Base-by-base conservation (phyloP, 1,140 invertebrate genomes). In the Phenacoccus solenopsis region DNA sequence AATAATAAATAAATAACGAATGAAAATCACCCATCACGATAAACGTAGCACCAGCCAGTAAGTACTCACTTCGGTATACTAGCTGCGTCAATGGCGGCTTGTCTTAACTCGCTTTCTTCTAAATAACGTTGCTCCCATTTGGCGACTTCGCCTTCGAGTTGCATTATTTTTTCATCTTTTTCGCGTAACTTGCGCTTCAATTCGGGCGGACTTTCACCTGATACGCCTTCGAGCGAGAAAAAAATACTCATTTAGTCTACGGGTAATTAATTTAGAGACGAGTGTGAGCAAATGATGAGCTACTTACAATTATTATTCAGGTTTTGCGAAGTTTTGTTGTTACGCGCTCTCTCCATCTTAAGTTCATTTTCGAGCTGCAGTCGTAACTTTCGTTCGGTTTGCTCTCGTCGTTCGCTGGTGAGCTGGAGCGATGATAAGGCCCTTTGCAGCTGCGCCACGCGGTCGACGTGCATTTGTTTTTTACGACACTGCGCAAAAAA, bases 91-190 rank as follows among this genome's bases (percentile, higher is more conserved):
- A 92, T 90, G 24, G 89, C 90, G 49, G 90, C 88, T 79, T 93
- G 90, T 57, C 90, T 80, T 70, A 92, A 78, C 30, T 91, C 89
- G 73, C 86, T 90, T 78, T 94, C 91, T 78, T 93, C 90, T 7
- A 94, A 79, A 79, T 90, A 93, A 61, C 89, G 84, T 80, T 93
- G 90, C 78, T 94, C 90, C 89, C 90, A 92, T 79, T 91, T 90
- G 64, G 89, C 85, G 70, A 89, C 88, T 76, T 93, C 90, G 2
- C 89, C 88, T 78, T 93, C 90, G 27, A 91, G 78, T 21, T 84
- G 83, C 82, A 93, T 89, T 35, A 92, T 88, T 74, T 88, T 87
- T 78, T 91, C 89, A 77, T 91, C 89, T 70, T 86, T 82, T 77
- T 91, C 89, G 27, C 88, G 82, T 57, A 91, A 74, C 75, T 84